Evolutionary conservation across 92 coral and sea anemone genomes (phyloP).

Genomic region (Porites divaricata): DNA sequence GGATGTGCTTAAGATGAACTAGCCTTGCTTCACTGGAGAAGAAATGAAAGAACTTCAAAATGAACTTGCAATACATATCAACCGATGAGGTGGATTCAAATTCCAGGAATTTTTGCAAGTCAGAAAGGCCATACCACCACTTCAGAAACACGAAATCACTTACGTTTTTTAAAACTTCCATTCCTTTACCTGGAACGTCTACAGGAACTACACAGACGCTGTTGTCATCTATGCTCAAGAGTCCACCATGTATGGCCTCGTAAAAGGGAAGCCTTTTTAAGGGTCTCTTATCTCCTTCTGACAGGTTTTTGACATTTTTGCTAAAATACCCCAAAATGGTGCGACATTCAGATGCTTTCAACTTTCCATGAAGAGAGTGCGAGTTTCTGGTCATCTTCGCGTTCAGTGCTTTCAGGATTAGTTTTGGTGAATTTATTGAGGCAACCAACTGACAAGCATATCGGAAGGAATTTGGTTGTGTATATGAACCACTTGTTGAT

Average conservation of each 20-base stretch:
- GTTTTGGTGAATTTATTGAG: slow-evolving; percentile 27
- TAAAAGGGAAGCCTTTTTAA: slow-evolving; percentile 63
- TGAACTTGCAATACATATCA: slow-evolving; percentile 59
- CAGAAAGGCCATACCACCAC: background rate
- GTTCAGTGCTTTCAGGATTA: slow-evolving; percentile 36
- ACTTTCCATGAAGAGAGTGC: background rate
- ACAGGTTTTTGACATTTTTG: background rate
- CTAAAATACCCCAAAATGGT: slow-evolving; percentile 49
- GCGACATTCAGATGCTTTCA: background rate
- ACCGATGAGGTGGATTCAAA: slow-evolving; percentile 33
- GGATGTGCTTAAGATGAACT: slow-evolving; percentile 53
- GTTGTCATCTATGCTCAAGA: background rate
- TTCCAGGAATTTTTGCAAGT: slow-evolving; percentile 35
- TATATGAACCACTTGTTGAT: too few species aligned
- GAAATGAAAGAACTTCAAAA: slow-evolving; percentile 36
- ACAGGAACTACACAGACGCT: slow-evolving; percentile 36
- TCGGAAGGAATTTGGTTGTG: too few species aligned
- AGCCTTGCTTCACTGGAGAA: slow-evolving; percentile 32
- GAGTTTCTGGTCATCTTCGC: slow-evolving; percentile 15
- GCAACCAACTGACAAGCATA: slow-evolving; percentile 48
- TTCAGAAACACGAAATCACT: slow-evolving; percentile 44
- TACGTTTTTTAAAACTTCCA: slow-evolving; percentile 22
- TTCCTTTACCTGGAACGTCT: slow-evolving; percentile 47
- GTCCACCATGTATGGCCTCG: slow-evolving; percentile 43
- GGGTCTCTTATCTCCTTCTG: background rate